Conservation (phyloP, 2,888 invertebrate genomes). For the Pachycephus smyrnensis region DNA sequence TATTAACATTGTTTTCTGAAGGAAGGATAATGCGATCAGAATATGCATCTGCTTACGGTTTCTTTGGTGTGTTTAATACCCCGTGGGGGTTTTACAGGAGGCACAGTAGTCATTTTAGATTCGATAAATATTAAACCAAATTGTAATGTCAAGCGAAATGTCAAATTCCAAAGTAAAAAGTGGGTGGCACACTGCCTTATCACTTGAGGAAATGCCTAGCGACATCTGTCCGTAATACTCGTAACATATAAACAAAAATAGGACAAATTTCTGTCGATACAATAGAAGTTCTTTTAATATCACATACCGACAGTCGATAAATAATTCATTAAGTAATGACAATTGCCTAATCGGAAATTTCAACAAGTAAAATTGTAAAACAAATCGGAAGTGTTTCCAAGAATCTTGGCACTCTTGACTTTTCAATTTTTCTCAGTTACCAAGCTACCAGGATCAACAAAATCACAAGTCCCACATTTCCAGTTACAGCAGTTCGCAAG, state of each 20-base stretch:
- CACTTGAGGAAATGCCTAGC: neutral
- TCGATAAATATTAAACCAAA: slow-evolving; percentile 16
- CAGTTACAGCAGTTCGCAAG: neutral
- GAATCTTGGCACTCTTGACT: neutral
- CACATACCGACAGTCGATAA: neutral
- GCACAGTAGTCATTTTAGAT: slow-evolving; percentile 73
- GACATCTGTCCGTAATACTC: neutral
- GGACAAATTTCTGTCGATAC: no score
- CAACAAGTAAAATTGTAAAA: neutral
- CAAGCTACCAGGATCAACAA: slow-evolving; percentile 19
- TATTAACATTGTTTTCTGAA: neutral
- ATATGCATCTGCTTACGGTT: slow-evolving; percentile 73
- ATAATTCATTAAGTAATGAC: neutral
- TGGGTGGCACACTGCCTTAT: slow-evolving; percentile 2
- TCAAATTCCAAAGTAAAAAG: slow-evolving; percentile 15
- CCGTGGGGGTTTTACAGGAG: slow-evolving; percentile 87
- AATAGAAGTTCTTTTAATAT: neutral
- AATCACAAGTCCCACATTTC: slow-evolving; percentile 10
- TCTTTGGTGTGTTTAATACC: slow-evolving; percentile 89
- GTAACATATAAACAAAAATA: neutral
- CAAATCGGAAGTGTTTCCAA: neutral
- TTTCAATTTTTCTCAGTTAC: slow-evolving; percentile 18
- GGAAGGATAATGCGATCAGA: neutral
- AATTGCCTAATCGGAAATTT: neutral
- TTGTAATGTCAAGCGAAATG: slow-evolving; percentile 20